Base-by-base conservation (phyloP, 2,797 vertebrate genomes). In the Phrynocephalus guinanensis region DNA sequence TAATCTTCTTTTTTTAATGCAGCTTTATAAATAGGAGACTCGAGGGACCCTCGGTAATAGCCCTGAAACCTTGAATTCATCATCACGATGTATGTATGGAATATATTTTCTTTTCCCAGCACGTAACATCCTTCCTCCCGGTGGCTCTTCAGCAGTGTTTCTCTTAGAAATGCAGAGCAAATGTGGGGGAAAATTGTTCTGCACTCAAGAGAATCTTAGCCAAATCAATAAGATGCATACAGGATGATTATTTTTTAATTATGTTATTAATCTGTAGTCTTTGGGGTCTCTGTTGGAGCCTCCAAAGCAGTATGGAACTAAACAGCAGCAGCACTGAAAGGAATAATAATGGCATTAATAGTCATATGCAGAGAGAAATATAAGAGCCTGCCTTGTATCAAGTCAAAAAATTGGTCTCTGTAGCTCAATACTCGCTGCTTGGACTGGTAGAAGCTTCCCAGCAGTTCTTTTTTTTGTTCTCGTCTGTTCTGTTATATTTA, bases 21-120 rank as follows among this genome's bases (percentile, higher is more conserved):
- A 76, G 63, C 60, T 66, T 82, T 82, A 75, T 67, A 76, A 87
- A 83, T 83, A 83, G 80, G 80, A 77, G 80, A 10, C 81, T 70
- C 73, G 2, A 28, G 80, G 80, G 80, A 76, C 80, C 48, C 3
- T 68, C 68, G 44, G 71, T 82, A 83, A 83, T 83, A 52, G 72
- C 72, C 4, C 73, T 38, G 80, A 82, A 77, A 77, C 66, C 63
- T 68, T 20, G 80, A 72, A 75, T 66, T 73, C 78, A 44, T 85
- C 79, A 70, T 52, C 80, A 81, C 52, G 30, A 81, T 24, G 60
- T 44, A 81, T 24, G 60, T 44, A 30, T 24, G 48, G 78, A 81
- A 81, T 82, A 85, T 88, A 63, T 63, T 87, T 70, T 84, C 38
- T 68, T 11, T 70, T 75, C 70, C 16, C 60, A 1, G 6, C 78